Evolutionary conservation across 1,140 invertebrate genomes (phyloP).

Genomic region (Sitodiplosis mosellana): DNA sequence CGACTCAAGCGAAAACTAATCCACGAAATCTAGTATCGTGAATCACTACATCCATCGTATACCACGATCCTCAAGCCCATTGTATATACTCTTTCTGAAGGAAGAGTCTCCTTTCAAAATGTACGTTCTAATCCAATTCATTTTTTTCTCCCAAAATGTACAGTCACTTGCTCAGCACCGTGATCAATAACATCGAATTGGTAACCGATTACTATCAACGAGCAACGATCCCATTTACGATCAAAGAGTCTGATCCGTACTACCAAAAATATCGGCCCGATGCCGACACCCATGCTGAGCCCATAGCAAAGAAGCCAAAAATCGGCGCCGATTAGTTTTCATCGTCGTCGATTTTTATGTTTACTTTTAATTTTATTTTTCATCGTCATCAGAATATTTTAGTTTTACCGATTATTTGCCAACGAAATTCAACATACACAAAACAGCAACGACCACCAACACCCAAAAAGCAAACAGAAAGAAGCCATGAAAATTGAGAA

Average conservation of each 20-base stretch:
- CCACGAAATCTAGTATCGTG: no score
- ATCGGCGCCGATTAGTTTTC: not conserved
- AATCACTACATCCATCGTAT: no score
- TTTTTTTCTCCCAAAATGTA: no score
- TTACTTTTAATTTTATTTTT: not conserved
- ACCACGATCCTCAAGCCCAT: no score
- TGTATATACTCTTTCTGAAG: no score
- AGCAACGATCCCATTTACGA: slow-evolving; percentile 51
- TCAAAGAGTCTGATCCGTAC: slow-evolving; percentile 11
- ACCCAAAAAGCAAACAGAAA: no score
- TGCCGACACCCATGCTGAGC: not conserved
- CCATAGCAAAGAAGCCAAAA: not conserved
- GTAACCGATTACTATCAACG: slow-evolving; percentile 67
- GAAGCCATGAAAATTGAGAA: not conserved
- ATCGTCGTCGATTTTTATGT: not conserved
- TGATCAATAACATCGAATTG: slow-evolving; percentile 83
- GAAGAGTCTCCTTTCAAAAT: no score
- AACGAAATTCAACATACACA: no score
- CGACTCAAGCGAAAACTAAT: no score
- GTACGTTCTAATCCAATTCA: no score
- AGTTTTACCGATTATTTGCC: not conserved
- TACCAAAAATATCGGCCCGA: not conserved
- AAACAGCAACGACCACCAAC: no score
- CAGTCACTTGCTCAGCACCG: slow-evolving; percentile 53
- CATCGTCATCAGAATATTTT: no score